phyloP scores from a whole-genome alignment of 2,888 invertebrate genomes.

The Cheilosia scutellata region DNA sequence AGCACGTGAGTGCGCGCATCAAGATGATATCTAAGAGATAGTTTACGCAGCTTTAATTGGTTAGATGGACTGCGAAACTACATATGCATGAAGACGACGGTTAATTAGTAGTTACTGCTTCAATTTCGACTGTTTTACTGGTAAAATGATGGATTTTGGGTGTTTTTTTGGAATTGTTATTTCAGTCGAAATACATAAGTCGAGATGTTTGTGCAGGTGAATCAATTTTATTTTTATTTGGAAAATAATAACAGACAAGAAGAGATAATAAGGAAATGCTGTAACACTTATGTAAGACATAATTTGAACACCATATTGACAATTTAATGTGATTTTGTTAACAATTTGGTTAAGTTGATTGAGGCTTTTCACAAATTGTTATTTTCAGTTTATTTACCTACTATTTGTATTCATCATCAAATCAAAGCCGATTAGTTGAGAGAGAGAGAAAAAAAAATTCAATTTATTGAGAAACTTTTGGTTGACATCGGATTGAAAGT shows the following conservation, averaged over 20 bases:
- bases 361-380: not conserved
- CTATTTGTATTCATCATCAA: not conserved
- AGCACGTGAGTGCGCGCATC: conserved; percentile 59
- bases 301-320: not conserved
- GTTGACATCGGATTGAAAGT: not conserved
- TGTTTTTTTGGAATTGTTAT: not conserved
- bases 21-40: conserved; percentile 37
- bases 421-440: not conserved
- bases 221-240: conserved; percentile 35
- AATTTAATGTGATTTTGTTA: conserved; percentile 19
- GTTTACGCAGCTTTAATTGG: conserved; percentile 60
- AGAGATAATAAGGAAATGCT: conserved; percentile 50
- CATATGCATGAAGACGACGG: conserved; percentile 20
- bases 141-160: too few relatives aligned
- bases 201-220: conserved; percentile 43
- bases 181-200: not conserved
- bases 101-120: conserved; percentile 57
- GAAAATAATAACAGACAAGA: not conserved
- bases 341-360: not conserved
- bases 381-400: not conserved
- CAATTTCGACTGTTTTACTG: conserved; percentile 12
- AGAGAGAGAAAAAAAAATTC: not conserved
- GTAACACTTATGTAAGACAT: conserved; percentile 34
- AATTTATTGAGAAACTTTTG: not conserved
- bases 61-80: conserved; percentile 36